Evolutionary conservation across 2,113 vertebrate genomes (phyloP), one percentile per base, ranked within the genome.

Genomic region (Sapayoa aenigma): DNA sequence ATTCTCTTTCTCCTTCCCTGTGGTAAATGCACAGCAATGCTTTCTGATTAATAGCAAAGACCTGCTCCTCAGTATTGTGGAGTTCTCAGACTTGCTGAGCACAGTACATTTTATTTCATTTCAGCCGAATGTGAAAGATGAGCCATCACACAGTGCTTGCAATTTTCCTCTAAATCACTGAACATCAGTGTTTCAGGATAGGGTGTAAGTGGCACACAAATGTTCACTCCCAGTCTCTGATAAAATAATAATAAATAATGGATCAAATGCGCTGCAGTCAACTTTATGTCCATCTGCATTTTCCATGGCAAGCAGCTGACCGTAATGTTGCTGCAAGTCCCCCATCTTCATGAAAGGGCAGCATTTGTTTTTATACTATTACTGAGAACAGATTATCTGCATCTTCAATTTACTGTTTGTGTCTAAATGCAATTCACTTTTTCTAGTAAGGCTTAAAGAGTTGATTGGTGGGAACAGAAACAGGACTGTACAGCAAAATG

Each of bases 31-130:
- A 67, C 53, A 85, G 87, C 82, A 63, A 14, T 41, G 52, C 62
- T 62, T 95, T 84, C 91, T 94, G 83, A 94, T 94, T 71, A 92
- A 93, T 62, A 94, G 62, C 39, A 53, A 47, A 85, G 77, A 72
- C 49, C 67, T 56, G 30, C 55, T 88, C 78, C 75, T 83, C 2
- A 1, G 49, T 37, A 49, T 2, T 49, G 80, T 17, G 52, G 66
- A 68, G 50, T 12, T 91, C 89, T 74, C 52, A 79, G 73, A 87
- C 63, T 83, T 95, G 83, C 94, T 90, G 92, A 86, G 69, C 67
- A 76, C 74, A 67, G 84, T 46, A n/a, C 33, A 69, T 80, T 86
- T 88, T 35, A 81, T 79, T 89, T 80, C 71, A 88, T 94, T 94
- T 87, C 71, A 93, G 73, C 82, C 71, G 66, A 82, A 80, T 39